These are phyloP conservation scores for Calidris pugnax DNA, from an alignment of 2,113 vertebrate genomes.

Conservation along the genomic window DNA sequence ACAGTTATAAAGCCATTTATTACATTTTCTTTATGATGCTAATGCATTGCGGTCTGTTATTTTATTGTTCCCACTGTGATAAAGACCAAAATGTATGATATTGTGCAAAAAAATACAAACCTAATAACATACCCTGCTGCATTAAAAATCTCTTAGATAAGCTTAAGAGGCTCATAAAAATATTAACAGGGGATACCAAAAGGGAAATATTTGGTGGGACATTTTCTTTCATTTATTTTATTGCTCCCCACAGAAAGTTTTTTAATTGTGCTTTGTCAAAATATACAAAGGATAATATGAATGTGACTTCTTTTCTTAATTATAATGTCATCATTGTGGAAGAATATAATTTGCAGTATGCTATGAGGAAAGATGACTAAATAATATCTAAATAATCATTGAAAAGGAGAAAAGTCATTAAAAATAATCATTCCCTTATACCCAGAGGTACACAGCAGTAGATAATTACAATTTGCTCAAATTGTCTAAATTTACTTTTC, in stretches of 20 bases:
- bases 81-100: constrained; percentile 77
- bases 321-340: constrained; percentile 55
- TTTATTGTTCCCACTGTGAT: constrained; percentile 80
- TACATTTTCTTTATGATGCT: constrained; percentile 82
- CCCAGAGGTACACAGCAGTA: constrained; percentile 32
- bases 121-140: constrained; percentile 65
- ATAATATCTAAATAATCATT: constrained; percentile 66
- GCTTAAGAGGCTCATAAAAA: constrained; percentile 74
- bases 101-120: constrained; percentile 62
- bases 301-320: constrained; percentile 53
- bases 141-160: constrained; percentile 77
- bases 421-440: constrained; percentile 47
- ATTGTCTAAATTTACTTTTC: constrained; percentile 48
- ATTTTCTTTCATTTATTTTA: constrained; percentile 71
- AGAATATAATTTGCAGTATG: constrained; percentile 48
- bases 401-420: constrained; percentile 65
- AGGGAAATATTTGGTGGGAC: constrained; percentile 66
- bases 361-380: constrained; percentile 43
- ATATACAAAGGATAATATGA: constrained; percentile 52
- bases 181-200: constrained; percentile 71
- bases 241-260: constrained; percentile 47
- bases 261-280: constrained; percentile 73
- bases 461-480: constrained; percentile 60
- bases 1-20: constrained; percentile 83
- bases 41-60: constrained; percentile 77